phyloP scores from a whole-genome alignment of 2,888 invertebrate genomes.

The Cantharis rustica region DNA sequence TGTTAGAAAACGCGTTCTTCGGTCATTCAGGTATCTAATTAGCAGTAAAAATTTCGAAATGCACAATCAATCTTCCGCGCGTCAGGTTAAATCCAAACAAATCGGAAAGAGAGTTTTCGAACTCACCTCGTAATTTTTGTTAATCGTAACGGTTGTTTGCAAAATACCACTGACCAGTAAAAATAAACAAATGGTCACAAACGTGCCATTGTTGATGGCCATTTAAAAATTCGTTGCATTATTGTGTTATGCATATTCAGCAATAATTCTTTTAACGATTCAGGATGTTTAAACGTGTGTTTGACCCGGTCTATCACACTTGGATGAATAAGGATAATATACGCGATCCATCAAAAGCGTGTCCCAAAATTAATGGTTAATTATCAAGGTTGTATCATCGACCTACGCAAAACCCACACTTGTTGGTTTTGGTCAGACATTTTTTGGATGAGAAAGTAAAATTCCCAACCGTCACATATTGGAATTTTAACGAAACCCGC shows the following conservation, averaged over 20 bases:
- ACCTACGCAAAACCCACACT: background rate
- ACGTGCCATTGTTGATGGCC: background rate
- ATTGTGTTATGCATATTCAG: background rate
- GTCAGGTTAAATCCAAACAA: background rate
- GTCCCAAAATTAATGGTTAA: conserved; percentile 49
- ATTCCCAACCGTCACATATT: too few relatives aligned
- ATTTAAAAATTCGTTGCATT: background rate
- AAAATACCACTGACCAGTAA: background rate
- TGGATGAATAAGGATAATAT: conserved; percentile 47
- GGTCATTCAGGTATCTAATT: background rate
- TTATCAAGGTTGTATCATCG: conserved; percentile 44
- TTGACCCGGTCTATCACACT: conserved; percentile 50
- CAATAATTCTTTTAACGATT: conserved; percentile 13
- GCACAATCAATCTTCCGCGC: background rate
- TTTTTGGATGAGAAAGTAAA: too few relatives aligned
- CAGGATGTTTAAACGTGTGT: conserved; percentile 48
- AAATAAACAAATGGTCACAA: background rate
- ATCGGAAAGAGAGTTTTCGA: background rate
- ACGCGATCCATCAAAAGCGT: conserved; percentile 33
- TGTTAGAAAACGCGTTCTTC: background rate
- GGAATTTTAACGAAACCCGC: too few relatives aligned
- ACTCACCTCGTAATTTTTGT: background rate
- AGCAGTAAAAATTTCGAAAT: background rate
- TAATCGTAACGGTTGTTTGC: background rate
- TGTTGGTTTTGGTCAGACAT: background rate